These are phyloP conservation scores for Apteryx mantelli DNA, from an alignment of 2,113 vertebrate genomes.

Conservation along the genomic window DNA sequence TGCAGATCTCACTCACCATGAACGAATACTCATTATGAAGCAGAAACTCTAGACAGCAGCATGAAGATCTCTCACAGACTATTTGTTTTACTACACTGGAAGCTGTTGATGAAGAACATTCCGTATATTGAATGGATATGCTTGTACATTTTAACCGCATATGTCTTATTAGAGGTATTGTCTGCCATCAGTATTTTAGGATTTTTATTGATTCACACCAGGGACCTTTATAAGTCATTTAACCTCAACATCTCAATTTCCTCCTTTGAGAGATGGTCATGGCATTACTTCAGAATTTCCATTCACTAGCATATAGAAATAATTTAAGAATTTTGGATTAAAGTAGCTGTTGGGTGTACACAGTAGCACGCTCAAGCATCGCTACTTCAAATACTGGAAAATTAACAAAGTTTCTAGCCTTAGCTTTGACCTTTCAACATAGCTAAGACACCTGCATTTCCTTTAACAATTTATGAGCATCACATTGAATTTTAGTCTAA, in stretches of 20 bases:
- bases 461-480: neutral
- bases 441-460: neutral
- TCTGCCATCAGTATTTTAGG: neutral
- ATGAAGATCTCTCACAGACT: neutral
- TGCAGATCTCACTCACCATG: neutral
- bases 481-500: neutral
- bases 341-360: neutral
- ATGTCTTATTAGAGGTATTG: neutral
- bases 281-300: neutral
- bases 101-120: neutral
- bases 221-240: neutral
- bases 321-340: neutral
- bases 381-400: neutral
- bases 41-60: neutral
- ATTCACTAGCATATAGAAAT: neutral
- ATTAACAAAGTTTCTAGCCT: neutral
- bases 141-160: neutral
- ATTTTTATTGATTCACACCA: neutral
- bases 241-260: neutral
- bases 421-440: neutral
- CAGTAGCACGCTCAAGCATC: neutral
- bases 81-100: neutral
- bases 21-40: neutral
- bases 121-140: fast-evolving
- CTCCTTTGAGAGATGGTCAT: fast-evolving